Evolutionary conservation across 2,888 invertebrate genomes (phyloP).

Genomic region (Pristionchus mayeri): DNA sequence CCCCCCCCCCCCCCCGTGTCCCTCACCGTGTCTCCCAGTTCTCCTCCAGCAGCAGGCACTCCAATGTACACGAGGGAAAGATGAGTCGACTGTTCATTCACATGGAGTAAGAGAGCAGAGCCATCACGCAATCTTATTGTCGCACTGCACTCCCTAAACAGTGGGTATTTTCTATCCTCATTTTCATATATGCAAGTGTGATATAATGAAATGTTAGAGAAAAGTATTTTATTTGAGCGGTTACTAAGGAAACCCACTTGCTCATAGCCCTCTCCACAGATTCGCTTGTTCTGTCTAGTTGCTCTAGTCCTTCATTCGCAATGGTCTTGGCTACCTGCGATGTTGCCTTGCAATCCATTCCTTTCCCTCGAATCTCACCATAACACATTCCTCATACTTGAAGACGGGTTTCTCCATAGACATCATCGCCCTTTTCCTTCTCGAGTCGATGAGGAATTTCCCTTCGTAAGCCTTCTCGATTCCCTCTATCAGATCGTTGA

Average conservation of each 20-base stretch:
- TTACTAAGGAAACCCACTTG: background rate
- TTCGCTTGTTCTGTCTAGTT: constrained; percentile 21
- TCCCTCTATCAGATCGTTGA: constrained; percentile 48
- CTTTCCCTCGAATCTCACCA: constrained; percentile 38
- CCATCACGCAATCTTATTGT: constrained; percentile 22
- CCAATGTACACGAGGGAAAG: constrained; percentile 7
- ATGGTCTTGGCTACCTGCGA: background rate
- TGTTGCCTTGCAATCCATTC: too few species aligned
- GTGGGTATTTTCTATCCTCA: too few species aligned
- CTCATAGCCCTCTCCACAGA: background rate
- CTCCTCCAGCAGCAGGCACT: background rate
- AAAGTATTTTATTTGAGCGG: too few species aligned
- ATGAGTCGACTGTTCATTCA: constrained; percentile 17
- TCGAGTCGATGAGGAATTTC: background rate
- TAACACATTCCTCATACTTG: constrained; percentile 48
- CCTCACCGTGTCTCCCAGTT: constrained; percentile 24
- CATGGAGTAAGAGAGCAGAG: background rate
- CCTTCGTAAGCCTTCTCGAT: constrained; percentile 53
- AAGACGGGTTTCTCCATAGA: background rate
- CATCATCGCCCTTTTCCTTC: background rate
- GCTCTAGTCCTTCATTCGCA: constrained; percentile 30
- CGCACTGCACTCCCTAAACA: constrained; percentile 13
- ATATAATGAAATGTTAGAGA: too few species aligned
- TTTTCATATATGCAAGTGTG: too few species aligned
- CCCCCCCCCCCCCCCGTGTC: background rate